These are phyloP conservation scores for Hemibagrus wyckioides DNA, from an alignment of 2,113 vertebrate species.

Conservation along the genomic window DNA sequence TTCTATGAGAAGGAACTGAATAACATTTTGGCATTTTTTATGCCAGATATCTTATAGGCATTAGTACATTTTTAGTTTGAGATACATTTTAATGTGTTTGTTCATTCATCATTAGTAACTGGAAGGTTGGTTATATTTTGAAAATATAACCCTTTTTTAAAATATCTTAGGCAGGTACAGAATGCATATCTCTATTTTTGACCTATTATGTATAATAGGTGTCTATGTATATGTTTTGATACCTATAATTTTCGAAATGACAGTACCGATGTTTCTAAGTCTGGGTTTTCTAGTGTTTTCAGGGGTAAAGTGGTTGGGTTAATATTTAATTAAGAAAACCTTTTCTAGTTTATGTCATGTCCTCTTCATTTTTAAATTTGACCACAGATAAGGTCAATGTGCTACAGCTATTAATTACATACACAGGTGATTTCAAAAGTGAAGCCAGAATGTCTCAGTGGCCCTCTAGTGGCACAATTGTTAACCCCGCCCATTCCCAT, in stretches of 20 bases:
- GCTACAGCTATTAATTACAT: not conserved
- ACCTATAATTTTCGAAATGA: too few relatives aligned
- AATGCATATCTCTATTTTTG: not conserved
- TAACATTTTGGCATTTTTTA: not conserved
- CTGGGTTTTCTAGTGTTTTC: not conserved
- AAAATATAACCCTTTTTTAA: not conserved
- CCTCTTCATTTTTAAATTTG: not conserved
- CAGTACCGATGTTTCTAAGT: not conserved
- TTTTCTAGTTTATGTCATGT: not conserved
- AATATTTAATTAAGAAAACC: not conserved
- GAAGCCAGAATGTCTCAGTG: not conserved
- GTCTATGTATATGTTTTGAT: too few relatives aligned
- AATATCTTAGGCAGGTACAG: not conserved
- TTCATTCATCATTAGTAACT: not conserved
- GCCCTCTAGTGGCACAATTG: not conserved
- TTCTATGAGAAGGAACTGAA: not conserved
- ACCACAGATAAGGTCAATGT: not conserved
- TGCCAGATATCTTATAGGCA: not conserved
- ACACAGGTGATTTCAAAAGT: not conserved
- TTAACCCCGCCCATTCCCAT: not conserved
- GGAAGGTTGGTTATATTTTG: not conserved
- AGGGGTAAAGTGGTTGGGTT: not conserved
- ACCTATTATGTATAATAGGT: not conserved
- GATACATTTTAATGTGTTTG: not conserved
- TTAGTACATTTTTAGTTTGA: not conserved